Evolutionary conservation across 2,888 invertebrate species (phyloP).

Genomic region (Mimumesa dahlbomi): DNA sequence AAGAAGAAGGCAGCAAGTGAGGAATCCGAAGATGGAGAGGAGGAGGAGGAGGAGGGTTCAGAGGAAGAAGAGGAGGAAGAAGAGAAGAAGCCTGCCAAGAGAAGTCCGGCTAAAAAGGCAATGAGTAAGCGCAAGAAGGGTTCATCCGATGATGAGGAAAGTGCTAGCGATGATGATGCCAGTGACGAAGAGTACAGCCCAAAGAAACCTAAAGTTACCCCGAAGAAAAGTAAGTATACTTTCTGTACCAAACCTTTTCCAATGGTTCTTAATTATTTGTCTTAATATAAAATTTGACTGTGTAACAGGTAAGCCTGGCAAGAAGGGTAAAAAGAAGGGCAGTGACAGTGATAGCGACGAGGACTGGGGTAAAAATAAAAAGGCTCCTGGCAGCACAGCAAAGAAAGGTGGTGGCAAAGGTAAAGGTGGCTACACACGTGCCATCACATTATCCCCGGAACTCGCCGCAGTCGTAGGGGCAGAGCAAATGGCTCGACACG

Average conservation of each 20-base stretch:
- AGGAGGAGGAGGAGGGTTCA: slow-evolving; percentile 80
- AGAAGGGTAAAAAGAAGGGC: slow-evolving; percentile 83
- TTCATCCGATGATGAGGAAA: slow-evolving; percentile 81
- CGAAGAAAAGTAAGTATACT: slow-evolving; percentile 80
- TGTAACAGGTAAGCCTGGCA: slow-evolving; percentile 76
- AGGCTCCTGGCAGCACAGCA: slow-evolving; percentile 75
- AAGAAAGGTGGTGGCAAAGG: slow-evolving; percentile 79
- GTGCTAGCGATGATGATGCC: slow-evolving; percentile 81
- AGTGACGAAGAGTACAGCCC: slow-evolving; percentile 85
- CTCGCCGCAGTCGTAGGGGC: slow-evolving; percentile 92
- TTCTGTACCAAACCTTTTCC: too few species aligned
- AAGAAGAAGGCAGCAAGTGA: slow-evolving; percentile 80
- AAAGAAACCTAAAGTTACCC: slow-evolving; percentile 82
- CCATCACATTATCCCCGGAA: slow-evolving; percentile 92
- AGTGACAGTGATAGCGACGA: slow-evolving; percentile 87
- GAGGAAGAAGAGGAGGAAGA: slow-evolving; percentile 82
- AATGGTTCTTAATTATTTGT: neutral
- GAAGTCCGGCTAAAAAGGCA: slow-evolving; percentile 82
- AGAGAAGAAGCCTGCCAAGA: slow-evolving; percentile 83
- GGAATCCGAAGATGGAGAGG: slow-evolving; percentile 81
- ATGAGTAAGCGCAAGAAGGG: slow-evolving; percentile 81
- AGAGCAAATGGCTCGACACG: slow-evolving; percentile 91
- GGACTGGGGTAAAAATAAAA: slow-evolving; percentile 85
- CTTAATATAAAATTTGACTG: too few species aligned
- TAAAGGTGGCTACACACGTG: slow-evolving; percentile 90